Evolutionary conservation across 2,888 invertebrate species (phyloP).

Genomic region (Drosophila pseudotakahashii): DNA sequence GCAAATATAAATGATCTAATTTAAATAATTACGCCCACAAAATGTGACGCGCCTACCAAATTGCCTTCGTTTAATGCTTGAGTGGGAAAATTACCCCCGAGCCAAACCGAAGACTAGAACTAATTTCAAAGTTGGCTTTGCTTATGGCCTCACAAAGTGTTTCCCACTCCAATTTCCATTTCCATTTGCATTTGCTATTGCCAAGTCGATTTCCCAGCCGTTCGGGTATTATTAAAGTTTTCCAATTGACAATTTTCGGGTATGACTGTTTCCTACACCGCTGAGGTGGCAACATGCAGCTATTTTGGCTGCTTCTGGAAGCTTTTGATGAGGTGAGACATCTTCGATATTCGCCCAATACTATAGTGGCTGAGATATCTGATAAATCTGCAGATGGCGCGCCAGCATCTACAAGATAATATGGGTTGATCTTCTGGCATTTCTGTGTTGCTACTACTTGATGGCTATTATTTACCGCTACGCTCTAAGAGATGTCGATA

Average conservation of each 20-base stretch:
- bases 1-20: conserved; percentile 80
- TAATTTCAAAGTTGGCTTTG: conserved; percentile 50
- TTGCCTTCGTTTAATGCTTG: conserved; percentile 63
- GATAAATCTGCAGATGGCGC: conserved; percentile 89
- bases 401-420: conserved; percentile 97
- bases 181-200: conserved; percentile 15
- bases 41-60: conserved; percentile 54
- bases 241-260: conserved; percentile 28
- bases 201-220: conserved; percentile 13
- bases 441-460: conserved; percentile 90
- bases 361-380: not conserved
- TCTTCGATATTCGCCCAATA: not conserved
- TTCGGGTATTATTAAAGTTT: conserved; percentile 31
- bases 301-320: conserved; percentile 78
- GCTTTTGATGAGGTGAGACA: conserved; percentile 68
- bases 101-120: conserved; percentile 29
- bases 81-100: conserved; percentile 45
- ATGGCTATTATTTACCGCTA: conserved; percentile 65
- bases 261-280: conserved; percentile 81
- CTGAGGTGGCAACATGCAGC: conserved; percentile 77
- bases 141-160: conserved; percentile 46
- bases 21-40: conserved; percentile 78
- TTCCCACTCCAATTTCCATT: conserved; percentile 11
- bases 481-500: conserved; percentile 28
- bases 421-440: conserved; percentile 93